phyloP scores from a whole-genome alignment of 2,888 invertebrate species.

The Drosophila barbarae region DNA sequence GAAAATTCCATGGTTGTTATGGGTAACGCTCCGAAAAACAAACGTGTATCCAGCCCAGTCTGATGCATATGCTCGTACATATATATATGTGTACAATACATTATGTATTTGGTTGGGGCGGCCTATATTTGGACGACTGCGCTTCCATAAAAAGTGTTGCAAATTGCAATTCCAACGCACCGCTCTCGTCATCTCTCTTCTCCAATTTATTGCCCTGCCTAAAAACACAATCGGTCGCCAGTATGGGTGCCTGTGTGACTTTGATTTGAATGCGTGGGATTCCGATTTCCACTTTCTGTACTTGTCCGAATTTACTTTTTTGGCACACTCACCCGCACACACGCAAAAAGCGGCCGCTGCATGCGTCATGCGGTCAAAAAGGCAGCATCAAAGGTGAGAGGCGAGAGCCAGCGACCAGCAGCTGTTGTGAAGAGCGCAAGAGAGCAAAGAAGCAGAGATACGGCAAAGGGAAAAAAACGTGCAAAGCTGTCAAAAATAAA shows the following conservation, averaged over 20 bases:
- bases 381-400: slow-evolving; percentile 55
- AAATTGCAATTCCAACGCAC: slow-evolving; percentile 54
- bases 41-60: slow-evolving; percentile 22
- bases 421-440: slow-evolving; percentile 44
- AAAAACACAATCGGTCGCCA: slow-evolving; percentile 3
- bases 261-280: slow-evolving; percentile 63
- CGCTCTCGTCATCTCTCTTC: slow-evolving; percentile 16
- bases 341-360: slow-evolving; percentile 29
- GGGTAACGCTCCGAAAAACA: slow-evolving; percentile 51
- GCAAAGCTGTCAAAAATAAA: slow-evolving; percentile 63
- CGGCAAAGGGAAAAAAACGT: slow-evolving; percentile 32
- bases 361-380: slow-evolving; percentile 65
- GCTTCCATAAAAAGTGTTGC: slow-evolving; percentile 64
- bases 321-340: slow-evolving; percentile 43
- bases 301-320: slow-evolving; percentile 36
- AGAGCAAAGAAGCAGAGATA: slow-evolving; percentile 12
- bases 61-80: slow-evolving; percentile 12
- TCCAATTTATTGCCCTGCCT: slow-evolving; percentile 31
- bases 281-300: slow-evolving; percentile 55
- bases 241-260: slow-evolving; percentile 45
- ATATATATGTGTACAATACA: slow-evolving; percentile 13
- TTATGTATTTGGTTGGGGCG: slow-evolving; percentile 37
- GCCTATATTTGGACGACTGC: slow-evolving; percentile 64
- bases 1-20: slow-evolving; percentile 68
- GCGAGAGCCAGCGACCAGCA: slow-evolving; percentile 38